Evolutionary conservation across 53 echinoderm and acorn worm genomes (phyloP).

Genomic region (Actinopyga echinites): DNA sequence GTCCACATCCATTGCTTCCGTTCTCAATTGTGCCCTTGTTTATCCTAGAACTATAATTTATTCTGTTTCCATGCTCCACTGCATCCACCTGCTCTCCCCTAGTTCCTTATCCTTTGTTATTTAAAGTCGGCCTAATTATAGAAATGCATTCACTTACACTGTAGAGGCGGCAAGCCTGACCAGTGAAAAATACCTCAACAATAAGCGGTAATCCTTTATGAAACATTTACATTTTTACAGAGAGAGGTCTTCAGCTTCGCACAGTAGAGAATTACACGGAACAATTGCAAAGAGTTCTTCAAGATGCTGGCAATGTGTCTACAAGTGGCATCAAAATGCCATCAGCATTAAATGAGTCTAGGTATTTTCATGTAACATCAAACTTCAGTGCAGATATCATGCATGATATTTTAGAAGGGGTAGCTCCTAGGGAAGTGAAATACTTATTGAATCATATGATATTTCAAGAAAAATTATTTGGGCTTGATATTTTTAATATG

Average conservation of each 20-base stretch:
- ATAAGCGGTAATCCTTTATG: too few species aligned
- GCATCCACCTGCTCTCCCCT: too few species aligned
- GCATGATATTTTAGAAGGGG: conserved; percentile 63
- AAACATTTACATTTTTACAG: background rate
- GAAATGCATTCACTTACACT: too few species aligned
- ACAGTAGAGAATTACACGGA: conserved; percentile 22
- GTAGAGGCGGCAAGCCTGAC: too few species aligned
- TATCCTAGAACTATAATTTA: too few species aligned
- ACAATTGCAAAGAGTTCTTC: conserved; percentile 28
- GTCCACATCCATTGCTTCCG: too few species aligned
- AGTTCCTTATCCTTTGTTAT: too few species aligned
- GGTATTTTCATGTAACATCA: conserved; percentile 52
- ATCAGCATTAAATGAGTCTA: conserved; percentile 40
- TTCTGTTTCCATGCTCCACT: too few species aligned
- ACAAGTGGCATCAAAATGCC: conserved; percentile 58
- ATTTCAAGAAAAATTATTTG: conserved; percentile 43
- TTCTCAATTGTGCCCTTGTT: too few species aligned
- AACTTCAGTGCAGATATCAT: conserved; percentile 52
- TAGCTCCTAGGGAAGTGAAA: conserved; percentile 43
- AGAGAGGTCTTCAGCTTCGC: conserved; percentile 38
- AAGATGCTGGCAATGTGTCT: conserved; percentile 31
- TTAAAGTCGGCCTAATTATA: too few species aligned
- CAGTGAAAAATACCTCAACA: too few species aligned
- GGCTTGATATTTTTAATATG: conserved; percentile 38
- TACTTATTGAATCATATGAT: conserved; percentile 26